A percentile compares a stretch with the other conserved stretches of the same genome.
Evolutionary conservation across 2,113 vertebrate species (phyloP).

Genomic region (Cynopterus brachyotis): DNA sequence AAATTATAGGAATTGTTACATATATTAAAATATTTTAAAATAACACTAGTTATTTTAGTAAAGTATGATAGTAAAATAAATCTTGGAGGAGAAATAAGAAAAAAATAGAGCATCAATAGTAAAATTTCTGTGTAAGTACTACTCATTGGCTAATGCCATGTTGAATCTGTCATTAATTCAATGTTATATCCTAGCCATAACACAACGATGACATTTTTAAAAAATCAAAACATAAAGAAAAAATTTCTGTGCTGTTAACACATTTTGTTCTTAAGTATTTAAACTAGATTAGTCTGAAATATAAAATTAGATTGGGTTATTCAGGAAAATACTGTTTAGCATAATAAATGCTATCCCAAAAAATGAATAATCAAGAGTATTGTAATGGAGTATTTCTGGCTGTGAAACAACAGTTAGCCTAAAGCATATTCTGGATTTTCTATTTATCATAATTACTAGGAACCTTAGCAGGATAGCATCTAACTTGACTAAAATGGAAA

Average conservation of each 20-base stretch:
- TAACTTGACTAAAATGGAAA: not conserved
- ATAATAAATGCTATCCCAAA: not conserved
- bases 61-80: not conserved
- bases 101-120: not conserved
- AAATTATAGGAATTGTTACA: not conserved
- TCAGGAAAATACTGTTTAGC: not conserved
- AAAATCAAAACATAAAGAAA: not conserved
- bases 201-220: not conserved
- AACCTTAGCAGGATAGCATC: not conserved
- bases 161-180: not conserved
- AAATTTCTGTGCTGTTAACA: not conserved
- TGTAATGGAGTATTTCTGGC: not conserved
- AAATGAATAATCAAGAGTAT: not conserved
- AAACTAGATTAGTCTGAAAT: not conserved
- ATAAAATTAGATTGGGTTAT: not conserved
- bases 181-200: not conserved
- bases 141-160: not conserved
- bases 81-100: not conserved
- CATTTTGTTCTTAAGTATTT: not conserved
- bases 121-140: not conserved
- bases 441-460: not conserved
- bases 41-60: not conserved
- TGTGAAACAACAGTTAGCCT: not conserved
- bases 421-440: not conserved
- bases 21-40: not conserved